Evolutionary conservation across 2,797 vertebrate species (phyloP), one percentile per base, ranked within the genome.

Genomic region (Microhierax caerulescens): DNA sequence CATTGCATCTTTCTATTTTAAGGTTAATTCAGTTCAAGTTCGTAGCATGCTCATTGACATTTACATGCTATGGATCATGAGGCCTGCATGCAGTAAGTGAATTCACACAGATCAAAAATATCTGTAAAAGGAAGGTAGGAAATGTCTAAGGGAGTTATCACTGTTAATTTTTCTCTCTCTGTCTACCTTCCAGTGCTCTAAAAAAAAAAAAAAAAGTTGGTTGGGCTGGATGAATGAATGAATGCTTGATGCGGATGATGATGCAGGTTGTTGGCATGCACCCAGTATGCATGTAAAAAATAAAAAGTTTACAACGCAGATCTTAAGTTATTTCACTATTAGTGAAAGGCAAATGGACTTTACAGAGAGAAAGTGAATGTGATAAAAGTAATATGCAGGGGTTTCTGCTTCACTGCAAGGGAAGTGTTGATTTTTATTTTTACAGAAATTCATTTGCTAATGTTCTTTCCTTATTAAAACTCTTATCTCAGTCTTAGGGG

Each of bases 11-110:
- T 84, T 87, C 20, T n/a, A 73, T 93, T 88, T 91, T 78, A 53
- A 89, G 77, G 36, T 93, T 87, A 89, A 81, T 90, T 90, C 73
- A 48, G 20, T 92, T 88, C 48, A 51, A 7, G 45, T 64, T 72
- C 88, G 32, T 64, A 59, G 39, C 24, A 39, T 72, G 72, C n/a
- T 95, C 87, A 43, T 28, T 96, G 96, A 88, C 78, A 93, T 95
- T 94, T 91, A 37, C 72, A 7, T 61, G 68, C 28, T 87, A 48
- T 72, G 79, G 64, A 78, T 96, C 81, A 75, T 22, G 64, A 83
- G 53, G 28, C 41, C 57, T 88, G 23, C 25, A 22, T 36, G 39
- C 28, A 57, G 77, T 37, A 64, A 70, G 17, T 70, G 64, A 90
- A 80, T 88, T 94, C 68, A 77, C 24, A 45, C 36, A 75, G 64